These are phyloP conservation scores for Anas platyrhynchos DNA, from an alignment of 2,113 vertebrate genomes.

Conservation along the genomic window DNA sequence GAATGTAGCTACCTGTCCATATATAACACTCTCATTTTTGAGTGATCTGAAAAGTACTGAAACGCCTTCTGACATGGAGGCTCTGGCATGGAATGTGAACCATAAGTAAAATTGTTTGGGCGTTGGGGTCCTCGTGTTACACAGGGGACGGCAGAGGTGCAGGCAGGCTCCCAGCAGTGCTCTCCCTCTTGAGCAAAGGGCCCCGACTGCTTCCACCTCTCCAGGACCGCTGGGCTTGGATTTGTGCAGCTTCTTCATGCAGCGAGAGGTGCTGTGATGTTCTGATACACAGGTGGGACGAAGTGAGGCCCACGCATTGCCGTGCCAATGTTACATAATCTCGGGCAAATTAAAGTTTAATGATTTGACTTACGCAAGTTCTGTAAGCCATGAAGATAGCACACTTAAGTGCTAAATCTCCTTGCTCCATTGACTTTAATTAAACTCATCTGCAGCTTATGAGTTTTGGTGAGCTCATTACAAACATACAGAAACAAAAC, in stretches of 20 bases:
- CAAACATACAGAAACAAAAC: constrained; percentile 24
- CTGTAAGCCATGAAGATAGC: constrained; percentile 44
- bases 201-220: not conserved
- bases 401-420: constrained; percentile 60
- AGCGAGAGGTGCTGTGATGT: not conserved
- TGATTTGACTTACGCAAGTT: constrained; percentile 34
- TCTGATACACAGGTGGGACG: not conserved
- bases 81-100: not conserved
- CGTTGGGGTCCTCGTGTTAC: accelerated
- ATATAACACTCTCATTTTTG: not conserved
- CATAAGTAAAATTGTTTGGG: not conserved
- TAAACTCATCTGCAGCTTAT: constrained; percentile 65
- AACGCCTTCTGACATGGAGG: not conserved
- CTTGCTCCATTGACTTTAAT: constrained; percentile 73
- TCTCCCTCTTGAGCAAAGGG: not conserved
- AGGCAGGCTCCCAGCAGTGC: not conserved
- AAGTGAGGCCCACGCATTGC: not conserved
- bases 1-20: not conserved
- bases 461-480: constrained; percentile 63
- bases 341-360: constrained; percentile 45
- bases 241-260: not conserved
- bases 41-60: not conserved
- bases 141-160: not conserved
- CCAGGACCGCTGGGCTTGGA: not conserved
- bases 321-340: not conserved